These are phyloP conservation scores for Hanleya hanleyi DNA, from an alignment of 2,888 invertebrate species.

Conservation along the genomic window DNA sequence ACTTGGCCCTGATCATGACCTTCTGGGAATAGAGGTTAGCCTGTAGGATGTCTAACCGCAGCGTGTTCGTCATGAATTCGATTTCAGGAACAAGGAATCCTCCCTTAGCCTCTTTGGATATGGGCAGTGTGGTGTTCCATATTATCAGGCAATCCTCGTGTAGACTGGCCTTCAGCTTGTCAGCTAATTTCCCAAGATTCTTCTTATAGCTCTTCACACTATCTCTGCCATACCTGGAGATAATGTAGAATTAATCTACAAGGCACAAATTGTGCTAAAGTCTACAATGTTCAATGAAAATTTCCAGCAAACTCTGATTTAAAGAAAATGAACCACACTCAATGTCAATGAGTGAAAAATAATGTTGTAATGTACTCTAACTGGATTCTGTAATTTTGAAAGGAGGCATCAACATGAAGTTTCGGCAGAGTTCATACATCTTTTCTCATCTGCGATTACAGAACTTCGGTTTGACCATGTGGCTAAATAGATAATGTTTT, in stretches of 20 bases:
- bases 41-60: slow-evolving; percentile 75
- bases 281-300: no score
- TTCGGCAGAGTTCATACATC: no score
- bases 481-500: no score
- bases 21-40: slow-evolving; percentile 75
- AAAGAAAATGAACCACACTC: not conserved
- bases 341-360: not conserved
- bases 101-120: slow-evolving; percentile 72
- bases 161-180: slow-evolving; percentile 64
- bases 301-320: not conserved
- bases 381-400: no score
- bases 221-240: slow-evolving; percentile 66
- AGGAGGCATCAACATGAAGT: no score
- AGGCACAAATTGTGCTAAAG: no score
- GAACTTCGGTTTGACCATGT: no score
- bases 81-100: slow-evolving; percentile 75
- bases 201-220: slow-evolving; percentile 72
- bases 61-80: slow-evolving; percentile 72
- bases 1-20: slow-evolving; percentile 64
- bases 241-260: not conserved
- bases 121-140: slow-evolving; percentile 76
- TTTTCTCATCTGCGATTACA: no score
- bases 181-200: slow-evolving; percentile 73
- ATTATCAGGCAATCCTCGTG: slow-evolving; percentile 73
- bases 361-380: no score